phyloP scores from a whole-genome alignment of 2,113 vertebrate genomes.

The Danionella cerebrum region DNA sequence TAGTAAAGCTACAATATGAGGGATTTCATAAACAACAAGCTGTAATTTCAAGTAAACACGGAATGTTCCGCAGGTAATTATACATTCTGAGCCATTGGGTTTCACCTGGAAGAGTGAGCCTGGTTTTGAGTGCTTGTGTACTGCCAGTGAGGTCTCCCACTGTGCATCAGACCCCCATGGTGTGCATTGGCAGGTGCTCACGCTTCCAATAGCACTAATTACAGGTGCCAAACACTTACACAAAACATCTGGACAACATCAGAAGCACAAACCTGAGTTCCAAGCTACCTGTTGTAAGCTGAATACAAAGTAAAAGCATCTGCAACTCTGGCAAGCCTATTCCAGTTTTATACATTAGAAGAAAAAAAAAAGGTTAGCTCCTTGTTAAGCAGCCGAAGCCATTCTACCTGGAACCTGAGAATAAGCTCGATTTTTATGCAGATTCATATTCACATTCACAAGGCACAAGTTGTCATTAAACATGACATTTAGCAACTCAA shows the following conservation, averaged over 20 bases:
- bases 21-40: background rate
- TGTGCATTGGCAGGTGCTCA: background rate
- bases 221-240: background rate
- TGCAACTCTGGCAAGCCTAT: background rate
- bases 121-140: background rate
- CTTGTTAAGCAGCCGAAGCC: no score
- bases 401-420: background rate
- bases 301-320: background rate
- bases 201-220: background rate
- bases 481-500: background rate
- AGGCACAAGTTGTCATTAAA: background rate
- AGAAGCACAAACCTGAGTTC: background rate
- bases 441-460: background rate
- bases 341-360: no score
- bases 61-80: background rate
- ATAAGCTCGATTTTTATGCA: background rate
- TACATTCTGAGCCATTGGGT: background rate
- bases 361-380: no score
- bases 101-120: background rate
- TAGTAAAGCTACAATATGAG: background rate
- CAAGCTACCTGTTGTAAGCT: background rate
- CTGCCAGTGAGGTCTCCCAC: background rate
- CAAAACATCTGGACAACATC: constrained; percentile 1
- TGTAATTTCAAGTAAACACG: background rate
- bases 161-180: background rate